A percentile compares a stretch with the other conserved stretches of the same genome.
Evolutionary conservation across 1,140 invertebrate species (phyloP).

Genomic region (Camponotus pennsylvanicus): DNA sequence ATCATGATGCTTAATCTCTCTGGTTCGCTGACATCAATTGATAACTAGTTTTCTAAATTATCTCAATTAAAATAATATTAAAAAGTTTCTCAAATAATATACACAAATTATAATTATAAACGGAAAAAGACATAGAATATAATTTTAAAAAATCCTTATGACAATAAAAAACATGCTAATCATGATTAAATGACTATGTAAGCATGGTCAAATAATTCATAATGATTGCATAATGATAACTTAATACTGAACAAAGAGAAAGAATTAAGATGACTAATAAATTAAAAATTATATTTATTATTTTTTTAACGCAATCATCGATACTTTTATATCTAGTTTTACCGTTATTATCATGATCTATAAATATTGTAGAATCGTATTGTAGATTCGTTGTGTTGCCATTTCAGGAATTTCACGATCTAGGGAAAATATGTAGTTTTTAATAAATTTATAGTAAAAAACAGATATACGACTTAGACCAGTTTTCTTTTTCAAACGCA

Average conservation of each 20-base stretch:
- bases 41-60: not conserved
- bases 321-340: conserved; percentile 34
- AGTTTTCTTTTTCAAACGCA: not conserved
- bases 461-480: not conserved
- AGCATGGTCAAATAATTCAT: no score
- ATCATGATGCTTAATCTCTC: not conserved
- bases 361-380: not conserved
- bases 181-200: not conserved
- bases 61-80: not conserved
- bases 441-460: not conserved
- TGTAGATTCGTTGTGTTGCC: not conserved
- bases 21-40: not conserved
- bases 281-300: not conserved
- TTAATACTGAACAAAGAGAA: not conserved
- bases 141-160: not conserved
- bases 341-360: not conserved
- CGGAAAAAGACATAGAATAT: not conserved
- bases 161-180: not conserved
- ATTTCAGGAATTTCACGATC: not conserved
- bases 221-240: not conserved
- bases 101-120: not conserved
- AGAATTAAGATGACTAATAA: not conserved
- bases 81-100: not conserved
- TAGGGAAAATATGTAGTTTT: not conserved
- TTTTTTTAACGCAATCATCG: not conserved